Conservation (phyloP, 2,888 invertebrate species). For the Oligia strigilis region DNA sequence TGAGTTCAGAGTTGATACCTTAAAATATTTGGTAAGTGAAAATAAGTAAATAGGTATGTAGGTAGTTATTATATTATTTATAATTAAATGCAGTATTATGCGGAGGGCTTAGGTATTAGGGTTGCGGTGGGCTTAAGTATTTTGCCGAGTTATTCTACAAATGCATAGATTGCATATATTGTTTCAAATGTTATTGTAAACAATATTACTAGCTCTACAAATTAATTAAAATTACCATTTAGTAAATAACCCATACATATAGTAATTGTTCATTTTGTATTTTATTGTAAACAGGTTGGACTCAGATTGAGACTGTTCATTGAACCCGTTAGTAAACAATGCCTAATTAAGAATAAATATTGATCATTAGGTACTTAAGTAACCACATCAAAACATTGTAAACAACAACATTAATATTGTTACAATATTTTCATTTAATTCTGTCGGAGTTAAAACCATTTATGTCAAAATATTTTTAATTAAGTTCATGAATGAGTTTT, state of each 20-base stretch:
- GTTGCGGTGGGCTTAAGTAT: not conserved
- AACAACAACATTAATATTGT: not conserved
- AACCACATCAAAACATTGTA: not conserved
- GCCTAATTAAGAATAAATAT: not conserved
- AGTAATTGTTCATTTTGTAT: not conserved
- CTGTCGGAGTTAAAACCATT: not conserved
- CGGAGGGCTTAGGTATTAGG: not conserved
- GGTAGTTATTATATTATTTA: not conserved
- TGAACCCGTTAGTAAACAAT: constrained; percentile 3
- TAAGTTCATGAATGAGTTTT: not conserved
- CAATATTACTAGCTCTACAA: not conserved
- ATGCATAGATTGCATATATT: not conserved
- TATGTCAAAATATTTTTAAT: not conserved
- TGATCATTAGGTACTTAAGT: not conserved
- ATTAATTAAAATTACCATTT: not conserved
- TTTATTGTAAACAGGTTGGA: not conserved
- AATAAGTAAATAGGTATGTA: not conserved
- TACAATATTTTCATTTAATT: not conserved
- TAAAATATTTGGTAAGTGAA: not conserved
- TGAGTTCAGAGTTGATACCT: not conserved
- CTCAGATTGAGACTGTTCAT: not conserved
- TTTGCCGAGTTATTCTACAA: not conserved
- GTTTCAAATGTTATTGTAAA: not conserved
- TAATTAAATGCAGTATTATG: no score
- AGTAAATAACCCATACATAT: not conserved